phyloP scores from a whole-genome alignment of 1,140 invertebrate genomes.

The Bombus polaris region DNA sequence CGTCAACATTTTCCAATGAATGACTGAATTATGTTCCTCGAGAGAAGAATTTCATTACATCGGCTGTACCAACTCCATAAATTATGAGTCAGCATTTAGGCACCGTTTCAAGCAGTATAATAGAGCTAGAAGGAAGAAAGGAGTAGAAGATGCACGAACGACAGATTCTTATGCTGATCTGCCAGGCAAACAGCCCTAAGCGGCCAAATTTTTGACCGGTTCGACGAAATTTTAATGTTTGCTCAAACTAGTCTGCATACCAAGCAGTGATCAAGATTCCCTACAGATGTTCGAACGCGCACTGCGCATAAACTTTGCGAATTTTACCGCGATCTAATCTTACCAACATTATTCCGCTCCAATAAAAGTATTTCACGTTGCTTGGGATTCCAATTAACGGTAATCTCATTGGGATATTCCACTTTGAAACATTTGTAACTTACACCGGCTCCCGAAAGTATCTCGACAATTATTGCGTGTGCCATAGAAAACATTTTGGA shows the following conservation, averaged over 20 bases:
- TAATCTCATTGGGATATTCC: background rate
- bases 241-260: constrained; percentile 60
- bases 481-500: background rate
- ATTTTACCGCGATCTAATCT: constrained; percentile 33
- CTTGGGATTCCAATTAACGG: background rate
- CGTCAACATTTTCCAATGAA: background rate
- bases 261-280: constrained; percentile 53
- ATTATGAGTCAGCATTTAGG: constrained; percentile 2
- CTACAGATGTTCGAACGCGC: background rate
- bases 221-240: constrained; percentile 64
- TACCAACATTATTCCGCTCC: background rate
- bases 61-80: background rate
- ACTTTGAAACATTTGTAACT: background rate
- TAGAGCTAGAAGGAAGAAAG: background rate
- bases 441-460: background rate
- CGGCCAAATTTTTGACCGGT: constrained; percentile 51
- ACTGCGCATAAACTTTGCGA: background rate
- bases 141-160: background rate
- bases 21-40: background rate
- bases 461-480: background rate
- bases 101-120: background rate
- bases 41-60: background rate
- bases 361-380: too few species aligned
- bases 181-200: constrained; percentile 51
- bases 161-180: constrained; percentile 48